Evolutionary conservation across 2,113 vertebrate genomes (phyloP).

Genomic region (Condylura cristata): DNA sequence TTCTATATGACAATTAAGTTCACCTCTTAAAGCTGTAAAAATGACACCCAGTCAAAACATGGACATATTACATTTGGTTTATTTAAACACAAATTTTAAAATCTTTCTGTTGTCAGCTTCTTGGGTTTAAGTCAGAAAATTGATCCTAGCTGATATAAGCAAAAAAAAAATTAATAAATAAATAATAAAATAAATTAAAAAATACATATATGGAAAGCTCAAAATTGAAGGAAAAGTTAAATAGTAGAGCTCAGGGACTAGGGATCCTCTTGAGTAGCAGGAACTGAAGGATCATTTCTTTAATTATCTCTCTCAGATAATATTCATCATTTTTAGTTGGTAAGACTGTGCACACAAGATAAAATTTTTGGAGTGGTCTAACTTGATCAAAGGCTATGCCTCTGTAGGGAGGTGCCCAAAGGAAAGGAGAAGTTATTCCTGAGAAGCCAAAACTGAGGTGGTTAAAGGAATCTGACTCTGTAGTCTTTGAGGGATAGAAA

Average conservation of each 20-base stretch:
- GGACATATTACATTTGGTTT: not conserved
- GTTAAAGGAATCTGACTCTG: not conserved
- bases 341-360: not conserved
- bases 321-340: not conserved
- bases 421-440: not conserved
- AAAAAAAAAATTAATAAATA: not conserved
- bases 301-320: not conserved
- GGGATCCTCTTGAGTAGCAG: not conserved
- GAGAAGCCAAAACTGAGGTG: not conserved
- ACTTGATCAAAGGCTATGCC: not conserved
- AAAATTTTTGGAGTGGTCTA: not conserved
- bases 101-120: not conserved
- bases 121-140: not conserved
- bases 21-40: not conserved
- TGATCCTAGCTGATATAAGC: not conserved
- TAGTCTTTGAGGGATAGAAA: not conserved
- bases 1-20: not conserved
- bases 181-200: too few relatives aligned
- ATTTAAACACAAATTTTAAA: conserved; percentile 4
- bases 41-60: not conserved
- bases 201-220: not conserved
- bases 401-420: not conserved
- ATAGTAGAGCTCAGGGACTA: not conserved
- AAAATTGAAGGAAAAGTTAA: not conserved
- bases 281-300: not conserved